Percentiles rank a stretch among this genome's conserved stretches.
These are phyloP conservation scores for Ashinkailepas kermadecensis DNA, from an alignment of 2,888 invertebrate genomes.

Conservation along the genomic window DNA sequence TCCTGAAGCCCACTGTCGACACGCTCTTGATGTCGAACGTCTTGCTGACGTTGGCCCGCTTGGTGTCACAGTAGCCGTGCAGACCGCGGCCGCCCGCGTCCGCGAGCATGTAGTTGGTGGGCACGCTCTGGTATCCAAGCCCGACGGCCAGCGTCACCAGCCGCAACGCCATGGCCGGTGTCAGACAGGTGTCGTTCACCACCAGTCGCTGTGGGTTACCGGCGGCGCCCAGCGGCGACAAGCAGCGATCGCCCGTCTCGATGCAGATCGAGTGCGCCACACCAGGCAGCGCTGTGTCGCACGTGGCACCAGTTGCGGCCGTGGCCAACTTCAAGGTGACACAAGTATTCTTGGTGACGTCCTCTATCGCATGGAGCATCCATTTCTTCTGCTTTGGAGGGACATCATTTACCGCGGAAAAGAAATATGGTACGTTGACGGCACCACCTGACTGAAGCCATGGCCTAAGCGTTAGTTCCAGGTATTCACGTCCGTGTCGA, in stretches of 20 bases:
- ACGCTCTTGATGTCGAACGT: neutral
- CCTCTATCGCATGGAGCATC: neutral
- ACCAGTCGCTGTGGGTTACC: neutral
- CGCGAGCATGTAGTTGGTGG: slow-evolving; percentile 11
- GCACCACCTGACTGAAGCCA: neutral
- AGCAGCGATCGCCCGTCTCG: neutral
- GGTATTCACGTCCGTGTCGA: neutral
- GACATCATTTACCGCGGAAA: neutral
- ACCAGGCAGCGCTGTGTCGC: neutral
- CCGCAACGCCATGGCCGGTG: neutral
- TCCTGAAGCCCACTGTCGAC: neutral
- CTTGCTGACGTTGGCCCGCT: neutral
- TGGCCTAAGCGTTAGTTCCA: neutral
- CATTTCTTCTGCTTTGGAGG: neutral
- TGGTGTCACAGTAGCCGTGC: slow-evolving; percentile 2
- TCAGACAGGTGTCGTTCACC: neutral
- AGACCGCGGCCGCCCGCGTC: neutral
- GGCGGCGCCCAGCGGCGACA: neutral
- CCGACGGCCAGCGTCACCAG: neutral
- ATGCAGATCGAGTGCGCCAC: neutral
- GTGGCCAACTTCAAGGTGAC: neutral
- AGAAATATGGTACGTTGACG: neutral
- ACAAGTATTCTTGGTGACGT: neutral
- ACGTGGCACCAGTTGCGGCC: neutral
- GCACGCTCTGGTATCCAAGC: neutral